phyloP scores from a whole-genome alignment of 2,113 vertebrate genomes.

The Polypterus senegalus region DNA sequence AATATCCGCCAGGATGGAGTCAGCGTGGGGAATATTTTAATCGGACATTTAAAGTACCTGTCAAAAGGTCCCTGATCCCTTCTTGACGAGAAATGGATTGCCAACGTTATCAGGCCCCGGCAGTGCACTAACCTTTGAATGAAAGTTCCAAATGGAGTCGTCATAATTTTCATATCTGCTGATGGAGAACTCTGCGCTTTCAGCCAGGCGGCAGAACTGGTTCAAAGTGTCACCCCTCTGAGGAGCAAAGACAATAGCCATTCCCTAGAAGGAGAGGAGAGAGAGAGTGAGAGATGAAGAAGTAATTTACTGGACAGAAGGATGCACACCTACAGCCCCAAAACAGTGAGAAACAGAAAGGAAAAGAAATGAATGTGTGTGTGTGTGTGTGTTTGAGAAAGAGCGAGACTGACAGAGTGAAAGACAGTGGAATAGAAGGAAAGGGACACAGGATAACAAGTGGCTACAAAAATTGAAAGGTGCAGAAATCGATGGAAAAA shows the following conservation, averaged over 20 bases:
- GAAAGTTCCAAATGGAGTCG: conserved; percentile 82
- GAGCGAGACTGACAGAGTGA: no score
- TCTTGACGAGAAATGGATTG: conserved; percentile 65
- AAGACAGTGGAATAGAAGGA: no score
- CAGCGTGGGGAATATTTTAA: conserved; percentile 62
- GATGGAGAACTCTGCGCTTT: conserved; percentile 70
- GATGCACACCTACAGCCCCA: no score
- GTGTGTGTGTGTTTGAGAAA: no score
- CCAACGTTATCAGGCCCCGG: conserved; percentile 59
- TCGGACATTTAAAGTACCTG: conserved; percentile 68
- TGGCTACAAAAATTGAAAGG: no score
- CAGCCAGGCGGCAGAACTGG: conserved; percentile 83
- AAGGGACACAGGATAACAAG: no score
- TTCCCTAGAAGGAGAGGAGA: conserved; percentile 59
- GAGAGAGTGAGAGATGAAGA: neutral
- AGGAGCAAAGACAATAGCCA: conserved; percentile 83
- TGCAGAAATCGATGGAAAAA: no score
- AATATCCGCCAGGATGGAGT: conserved; percentile 54
- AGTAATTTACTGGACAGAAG: no score
- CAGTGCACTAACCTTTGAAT: conserved; percentile 83
- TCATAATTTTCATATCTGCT: conserved; percentile 90
- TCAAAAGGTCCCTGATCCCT: conserved; percentile 67
- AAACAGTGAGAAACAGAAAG: no score
- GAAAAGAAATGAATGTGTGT: no score
- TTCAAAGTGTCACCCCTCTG: conserved; percentile 76